Evolutionary conservation across 2,888 invertebrate species (phyloP), one percentile per base, ranked within the genome.

Genomic region (Hirudinaria manillensis): DNA sequence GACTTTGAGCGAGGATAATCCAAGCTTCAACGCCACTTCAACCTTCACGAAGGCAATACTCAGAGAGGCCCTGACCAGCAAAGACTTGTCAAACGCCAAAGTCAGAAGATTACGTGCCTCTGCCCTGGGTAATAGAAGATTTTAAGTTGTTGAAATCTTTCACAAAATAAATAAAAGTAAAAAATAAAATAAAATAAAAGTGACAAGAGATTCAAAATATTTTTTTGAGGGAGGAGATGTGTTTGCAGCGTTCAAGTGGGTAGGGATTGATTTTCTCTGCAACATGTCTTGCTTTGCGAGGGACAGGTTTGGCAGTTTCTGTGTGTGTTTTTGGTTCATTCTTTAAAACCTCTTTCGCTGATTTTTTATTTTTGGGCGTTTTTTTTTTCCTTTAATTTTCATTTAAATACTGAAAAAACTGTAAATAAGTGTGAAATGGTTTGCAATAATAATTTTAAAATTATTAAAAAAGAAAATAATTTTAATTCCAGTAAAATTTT

Each of bases 201-300:
- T 70, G 36, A 19, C 27, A n/a, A 24, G 29, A 34, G n/a, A 38
- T 24, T 51, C 27, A n/a, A 45, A 27, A 51, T 27, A 36, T 29
- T 19, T 38, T 21, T 56, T 61, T 19, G 74, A 80, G 80, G 80
- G 13, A 67, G 80, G 24, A 79, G 78, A 53, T 79, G 77, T 74
- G 79, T 79, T 27, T 80, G 78, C 68, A 78, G 74, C 16, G 82
- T 84, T 27, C 78, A 76, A 34, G 81, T 84, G 13, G 80, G 81
- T 19, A 79, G 80, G 72, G 81, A 80, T 74, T 84, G 85, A 61
- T 85, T 85, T 76, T 79, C 82, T 32, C 77, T 81, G 16, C 82
- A 82, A 71, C 82, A 83, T 72, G 78, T 84, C 19, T 80, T 79
- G 38, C 80, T 85, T 10, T 83, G 82, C 81, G 84, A 84, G 76